phyloP scores from a whole-genome alignment of 1,140 invertebrate species.

The Drosophila dunni region DNA sequence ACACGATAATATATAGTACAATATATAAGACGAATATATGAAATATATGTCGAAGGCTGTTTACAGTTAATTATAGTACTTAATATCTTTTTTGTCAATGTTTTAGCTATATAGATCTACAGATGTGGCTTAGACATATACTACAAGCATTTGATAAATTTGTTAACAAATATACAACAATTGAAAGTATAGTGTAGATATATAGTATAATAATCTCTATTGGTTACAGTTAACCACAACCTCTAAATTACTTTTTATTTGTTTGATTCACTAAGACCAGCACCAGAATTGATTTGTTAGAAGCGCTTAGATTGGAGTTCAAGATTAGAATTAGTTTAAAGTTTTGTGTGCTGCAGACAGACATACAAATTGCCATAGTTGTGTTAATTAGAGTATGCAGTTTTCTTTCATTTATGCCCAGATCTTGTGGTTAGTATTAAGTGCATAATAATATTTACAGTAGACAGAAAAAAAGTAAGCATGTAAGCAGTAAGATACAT shows the following conservation, averaged over 20 bases:
- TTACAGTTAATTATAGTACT: background rate
- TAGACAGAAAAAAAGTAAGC: background rate
- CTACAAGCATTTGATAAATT: conserved; percentile 13
- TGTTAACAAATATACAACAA: conserved; percentile 24
- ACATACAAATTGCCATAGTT: background rate
- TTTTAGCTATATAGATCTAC: background rate
- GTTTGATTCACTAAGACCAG: conserved; percentile 58
- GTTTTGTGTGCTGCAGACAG: conserved; percentile 3
- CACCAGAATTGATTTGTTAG: conserved; percentile 68
- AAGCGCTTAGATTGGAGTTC: conserved; percentile 70
- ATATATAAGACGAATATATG: conserved; percentile 18
- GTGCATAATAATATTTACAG: conserved; percentile 44
- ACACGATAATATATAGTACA: conserved; percentile 18
- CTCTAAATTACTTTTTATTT: conserved; percentile 35
- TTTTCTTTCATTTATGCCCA: conserved; percentile 1
- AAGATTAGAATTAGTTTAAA: conserved; percentile 17
- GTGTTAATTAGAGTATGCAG: conserved; percentile 22
- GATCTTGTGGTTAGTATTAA: conserved; percentile 32
- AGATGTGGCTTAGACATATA: conserved; percentile 24
- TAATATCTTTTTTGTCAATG: background rate
- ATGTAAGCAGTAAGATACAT: conserved; percentile 27
- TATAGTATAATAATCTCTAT: conserved; percentile 26
- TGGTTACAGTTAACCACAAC: conserved; percentile 44
- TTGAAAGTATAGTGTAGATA: conserved; percentile 17
- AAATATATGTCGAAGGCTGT: conserved; percentile 31